Base-by-base conservation (phyloP, 2,888 invertebrate genomes). In the Eugnorisma glareosa region DNA sequence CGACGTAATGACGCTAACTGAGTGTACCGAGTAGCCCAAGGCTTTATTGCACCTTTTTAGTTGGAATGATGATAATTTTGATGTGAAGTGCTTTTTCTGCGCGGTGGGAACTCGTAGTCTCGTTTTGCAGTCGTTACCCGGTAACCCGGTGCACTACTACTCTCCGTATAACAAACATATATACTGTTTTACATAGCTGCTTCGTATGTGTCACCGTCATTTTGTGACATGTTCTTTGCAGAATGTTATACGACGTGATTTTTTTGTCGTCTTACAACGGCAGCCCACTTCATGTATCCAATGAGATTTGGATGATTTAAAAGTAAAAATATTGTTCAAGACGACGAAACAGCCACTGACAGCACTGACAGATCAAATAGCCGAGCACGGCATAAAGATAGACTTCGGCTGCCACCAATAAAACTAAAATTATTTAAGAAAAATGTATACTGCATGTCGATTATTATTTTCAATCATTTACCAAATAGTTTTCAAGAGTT, bases 41-140 rank as follows among this genome's bases (percentile, higher is more conserved):
- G 87, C 87, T 90, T 92, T 91, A 93, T 91, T 90, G 90, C 89
- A 88, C 87, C 89, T 91, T 92, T 92, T 93, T 91, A 92, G 90
- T 87, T 86, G 80, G 84, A 93, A 93, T 91, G 90, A 90, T 90
- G 90, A 93, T 94, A 92, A 93, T 93, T 92, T 91, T 85, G 54
- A 77, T 85, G 87, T 82, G 82, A 90, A 93, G 91, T 91, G 91
- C 85, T 90, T 90, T 90, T 89, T 87, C 77, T 84, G 81, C 74
- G 77, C 75, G 57, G 71, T 67, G 79, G 67, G 73, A 82, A 67
- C 67, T 74, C 61, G 28, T 48, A 40, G 67, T 72, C 73, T 81
- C 73, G 68, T 64, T 79, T 67, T 63, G 64, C 78, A 79, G 77
- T 79, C 66, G 68, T 81, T 83, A 54, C 64, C 37, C 63, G 13